Evolutionary conservation across 2,888 invertebrate genomes (phyloP).

Genomic region (Rotaria socialis): DNA sequence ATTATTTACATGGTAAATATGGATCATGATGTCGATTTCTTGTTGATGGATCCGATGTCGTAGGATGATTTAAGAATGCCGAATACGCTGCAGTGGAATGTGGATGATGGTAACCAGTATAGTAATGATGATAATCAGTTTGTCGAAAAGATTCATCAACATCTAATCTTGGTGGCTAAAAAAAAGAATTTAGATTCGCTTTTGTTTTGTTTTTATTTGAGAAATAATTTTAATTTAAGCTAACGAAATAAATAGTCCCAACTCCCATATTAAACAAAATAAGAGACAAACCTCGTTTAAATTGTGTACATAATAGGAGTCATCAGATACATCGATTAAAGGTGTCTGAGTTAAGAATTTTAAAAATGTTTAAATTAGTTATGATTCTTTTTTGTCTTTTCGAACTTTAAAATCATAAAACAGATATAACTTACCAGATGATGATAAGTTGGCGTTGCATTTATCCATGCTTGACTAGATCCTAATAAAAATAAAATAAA

Average conservation of each 20-base stretch:
- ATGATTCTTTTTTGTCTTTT: not conserved
- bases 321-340: conserved; percentile 10
- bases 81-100: conserved; percentile 28
- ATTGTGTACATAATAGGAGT: conserved; percentile 9
- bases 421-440: not conserved
- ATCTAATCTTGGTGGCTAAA: conserved; percentile 36
- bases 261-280: not conserved
- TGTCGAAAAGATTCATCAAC: conserved; percentile 7
- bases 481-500: not conserved
- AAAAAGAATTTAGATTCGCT: not conserved
- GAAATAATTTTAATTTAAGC: not conserved
- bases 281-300: conserved; percentile 2
- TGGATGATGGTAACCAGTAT: conserved; percentile 16
- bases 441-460: conserved; percentile 30
- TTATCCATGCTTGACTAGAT: conserved; percentile 28
- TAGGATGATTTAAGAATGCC: not conserved
- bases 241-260: not conserved
- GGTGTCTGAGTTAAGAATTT: not conserved
- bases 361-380: not conserved
- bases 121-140: conserved; percentile 13
- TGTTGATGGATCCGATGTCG: not conserved
- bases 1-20: not conserved
- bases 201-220: not conserved
- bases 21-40: conserved; percentile 25
- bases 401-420: too few species aligned